Conservation (phyloP, 2,888 invertebrate genomes). For the Pharmacophagus antenor region DNA sequence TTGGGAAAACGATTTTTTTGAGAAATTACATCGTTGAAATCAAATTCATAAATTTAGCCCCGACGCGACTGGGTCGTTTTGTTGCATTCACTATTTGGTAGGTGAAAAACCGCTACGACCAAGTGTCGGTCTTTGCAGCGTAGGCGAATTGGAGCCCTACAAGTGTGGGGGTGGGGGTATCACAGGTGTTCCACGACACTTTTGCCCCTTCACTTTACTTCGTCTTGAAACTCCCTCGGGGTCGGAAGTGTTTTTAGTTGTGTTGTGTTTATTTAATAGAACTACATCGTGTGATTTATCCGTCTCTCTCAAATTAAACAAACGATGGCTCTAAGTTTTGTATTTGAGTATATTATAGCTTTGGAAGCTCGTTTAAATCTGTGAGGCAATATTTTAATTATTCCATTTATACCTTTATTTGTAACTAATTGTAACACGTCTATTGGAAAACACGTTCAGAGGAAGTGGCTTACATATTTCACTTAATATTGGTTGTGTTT, state of each 20-base stretch:
- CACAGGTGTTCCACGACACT: slow-evolving; percentile 64
- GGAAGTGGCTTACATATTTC: too few relatives aligned
- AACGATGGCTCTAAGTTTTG: background rate
- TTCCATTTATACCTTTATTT: too few relatives aligned
- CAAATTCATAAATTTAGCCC: too few relatives aligned
- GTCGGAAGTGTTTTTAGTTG: slow-evolving; percentile 33
- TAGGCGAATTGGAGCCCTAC: slow-evolving; percentile 65
- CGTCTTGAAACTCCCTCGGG: slow-evolving; percentile 41
- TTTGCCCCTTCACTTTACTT: slow-evolving; percentile 50
- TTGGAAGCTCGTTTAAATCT: too few relatives aligned
- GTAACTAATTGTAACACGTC: too few relatives aligned
- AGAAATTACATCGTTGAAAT: too few relatives aligned
- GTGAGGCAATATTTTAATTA: too few relatives aligned
- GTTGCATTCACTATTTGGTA: background rate
- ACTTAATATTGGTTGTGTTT: too few relatives aligned
- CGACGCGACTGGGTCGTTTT: too few relatives aligned
- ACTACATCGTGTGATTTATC: slow-evolving; percentile 26
- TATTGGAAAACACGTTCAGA: too few relatives aligned
- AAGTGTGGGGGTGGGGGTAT: slow-evolving; percentile 57
- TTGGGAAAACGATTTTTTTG: too few relatives aligned
- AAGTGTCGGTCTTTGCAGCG: slow-evolving; percentile 35
- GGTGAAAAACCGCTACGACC: slow-evolving; percentile 25
- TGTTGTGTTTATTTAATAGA: background rate
- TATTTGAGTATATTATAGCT: too few relatives aligned
- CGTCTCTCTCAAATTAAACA: background rate